phyloP scores from a whole-genome alignment of 2,113 vertebrate genomes.

The Campylomormyrus tamandua region DNA sequence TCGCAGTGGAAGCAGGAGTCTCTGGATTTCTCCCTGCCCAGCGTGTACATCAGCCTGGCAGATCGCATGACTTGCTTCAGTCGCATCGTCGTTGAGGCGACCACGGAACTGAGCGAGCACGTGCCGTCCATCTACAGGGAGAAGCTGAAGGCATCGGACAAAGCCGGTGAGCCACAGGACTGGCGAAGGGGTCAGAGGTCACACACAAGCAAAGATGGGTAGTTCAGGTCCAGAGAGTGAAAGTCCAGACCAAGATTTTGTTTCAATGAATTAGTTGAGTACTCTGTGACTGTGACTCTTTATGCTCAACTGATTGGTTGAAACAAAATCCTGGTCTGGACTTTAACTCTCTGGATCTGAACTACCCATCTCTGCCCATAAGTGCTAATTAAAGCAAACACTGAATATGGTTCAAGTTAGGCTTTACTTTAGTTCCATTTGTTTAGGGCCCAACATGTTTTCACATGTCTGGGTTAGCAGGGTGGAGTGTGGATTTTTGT shows the following conservation, averaged over 20 bases:
- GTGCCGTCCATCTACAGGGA: constrained; percentile 57
- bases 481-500: background rate
- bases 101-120: constrained; percentile 51
- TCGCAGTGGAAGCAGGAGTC: constrained; percentile 62
- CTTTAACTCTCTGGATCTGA: background rate
- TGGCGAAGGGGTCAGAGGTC: background rate
- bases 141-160: constrained; percentile 63
- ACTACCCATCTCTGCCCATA: background rate
- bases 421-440: background rate
- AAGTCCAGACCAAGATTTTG: background rate
- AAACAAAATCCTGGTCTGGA: background rate
- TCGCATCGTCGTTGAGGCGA: constrained; percentile 55
- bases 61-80: constrained; percentile 60
- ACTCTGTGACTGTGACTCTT: background rate
- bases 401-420: background rate
- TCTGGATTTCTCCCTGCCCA: constrained; percentile 55
- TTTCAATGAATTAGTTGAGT: background rate
- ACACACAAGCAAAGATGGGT: background rate
- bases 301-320: background rate
- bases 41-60: constrained; percentile 62
- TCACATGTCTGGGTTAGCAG: background rate
- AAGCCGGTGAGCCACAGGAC: constrained; percentile 56
- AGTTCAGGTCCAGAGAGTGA: background rate
- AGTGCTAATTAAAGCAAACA: background rate
- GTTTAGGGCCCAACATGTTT: background rate